Base-by-base conservation (phyloP, 2,113 vertebrate species). In the Probosciger aterrimus region DNA sequence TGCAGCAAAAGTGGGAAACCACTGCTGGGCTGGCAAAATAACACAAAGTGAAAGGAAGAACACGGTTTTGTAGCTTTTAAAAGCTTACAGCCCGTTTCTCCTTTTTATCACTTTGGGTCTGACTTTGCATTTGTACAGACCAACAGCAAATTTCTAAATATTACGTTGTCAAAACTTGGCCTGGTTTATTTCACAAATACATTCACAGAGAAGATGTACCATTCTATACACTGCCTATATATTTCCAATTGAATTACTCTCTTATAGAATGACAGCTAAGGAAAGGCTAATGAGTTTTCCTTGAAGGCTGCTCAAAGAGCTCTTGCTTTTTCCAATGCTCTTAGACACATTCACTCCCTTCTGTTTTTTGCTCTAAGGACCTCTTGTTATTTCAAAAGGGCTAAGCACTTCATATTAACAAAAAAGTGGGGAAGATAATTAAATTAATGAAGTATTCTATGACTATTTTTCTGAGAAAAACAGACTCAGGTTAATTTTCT, bases 1-100 rank as follows among this genome's bases (percentile, higher is more conserved):
- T 28, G 24, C 22, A 81, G 18, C 6, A 74, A 50, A 69, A 79
- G 5, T 8, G 18, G 11, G 37, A 93, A 92, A 43, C 2, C 5
- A 17, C 15, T 1, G 0, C 1, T 16, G 8, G 19, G 4, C 8
- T 55, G 30, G 22, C 7, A 82, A 86, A 69, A 82, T 19, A 22
- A 18, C 12, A 35, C 30, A 57, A 69, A 64, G 11, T 28, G 2
- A 27, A 64, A 82, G 35, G 33, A 68, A 86, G n/a, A 88, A 43
- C 3, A 18, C 0, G 2, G 20, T 9, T 87, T 23, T 82, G 4
- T 15, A 75, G 7, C 22, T 57, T 49, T 75, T 24, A 53, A 62
- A 70, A 24, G 5, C 35, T 77, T 62, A 19, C 5, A 71, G 3
- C 2, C 43, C 2, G 0, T 75, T 75, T 80, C 23, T 5, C 41